A percentile compares a stretch with the other conserved stretches of the same genome.
phyloP scores from a whole-genome alignment of 2,888 invertebrate species.

The Pimpla rufipes region DNA sequence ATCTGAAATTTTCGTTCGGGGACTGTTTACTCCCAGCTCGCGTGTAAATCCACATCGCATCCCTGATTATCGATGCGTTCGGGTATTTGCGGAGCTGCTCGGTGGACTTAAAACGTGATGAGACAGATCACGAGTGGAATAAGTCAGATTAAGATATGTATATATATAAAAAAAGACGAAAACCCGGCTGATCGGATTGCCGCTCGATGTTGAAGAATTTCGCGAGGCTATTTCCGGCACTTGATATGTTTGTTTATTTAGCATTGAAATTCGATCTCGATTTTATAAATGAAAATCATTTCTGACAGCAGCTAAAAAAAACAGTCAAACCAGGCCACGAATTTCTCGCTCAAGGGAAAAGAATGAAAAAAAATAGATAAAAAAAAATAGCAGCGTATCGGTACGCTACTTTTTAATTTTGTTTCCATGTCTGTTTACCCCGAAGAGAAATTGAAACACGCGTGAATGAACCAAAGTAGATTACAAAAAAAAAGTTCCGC shows the following conservation, averaged over 20 bases:
- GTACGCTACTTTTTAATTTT: too few species aligned
- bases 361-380: too few species aligned
- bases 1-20: too few species aligned
- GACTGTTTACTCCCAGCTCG: background rate
- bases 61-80: background rate
- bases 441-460: too few species aligned
- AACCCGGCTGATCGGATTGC: background rate
- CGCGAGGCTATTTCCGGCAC: background rate
- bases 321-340: too few species aligned
- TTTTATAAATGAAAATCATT: too few species aligned
- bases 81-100: background rate
- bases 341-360: too few species aligned
- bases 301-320: background rate
- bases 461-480: too few species aligned
- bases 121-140: background rate
- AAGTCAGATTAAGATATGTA: background rate
- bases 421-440: too few species aligned
- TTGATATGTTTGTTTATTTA: background rate
- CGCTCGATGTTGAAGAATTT: background rate
- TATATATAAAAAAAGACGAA: background rate
- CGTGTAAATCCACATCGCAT: background rate
- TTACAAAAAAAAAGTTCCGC: too few species aligned
- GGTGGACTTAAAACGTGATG: background rate
- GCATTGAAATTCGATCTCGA: background rate
- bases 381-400: too few species aligned